Percentiles rank a stretch among this genome's conserved stretches.
These are phyloP conservation scores for Torymus tubicola DNA, from an alignment of 2,888 invertebrate species.

Conservation along the genomic window DNA sequence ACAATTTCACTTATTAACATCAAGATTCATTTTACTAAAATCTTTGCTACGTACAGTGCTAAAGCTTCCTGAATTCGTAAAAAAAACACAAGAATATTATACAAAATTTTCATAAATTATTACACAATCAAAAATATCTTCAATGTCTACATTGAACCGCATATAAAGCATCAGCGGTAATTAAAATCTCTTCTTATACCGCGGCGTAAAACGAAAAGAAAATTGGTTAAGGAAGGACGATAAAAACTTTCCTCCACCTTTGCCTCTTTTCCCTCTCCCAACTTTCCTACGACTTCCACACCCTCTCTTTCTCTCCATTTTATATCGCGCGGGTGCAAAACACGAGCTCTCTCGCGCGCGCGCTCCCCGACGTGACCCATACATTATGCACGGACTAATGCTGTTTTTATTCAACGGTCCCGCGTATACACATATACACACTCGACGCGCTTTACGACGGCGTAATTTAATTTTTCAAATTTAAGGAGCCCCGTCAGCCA, in stretches of 20 bases:
- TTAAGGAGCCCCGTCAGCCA: conserved; percentile 67
- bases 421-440: conserved; percentile 3
- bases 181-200: conserved; percentile 51
- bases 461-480: conserved; percentile 76
- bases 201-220: conserved; percentile 46
- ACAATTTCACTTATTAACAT: too few species aligned
- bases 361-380: conserved; percentile 70
- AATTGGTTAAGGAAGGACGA: conserved; percentile 52
- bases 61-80: too few species aligned
- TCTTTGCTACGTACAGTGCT: too few species aligned
- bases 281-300: too few species aligned
- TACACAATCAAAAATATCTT: too few species aligned
- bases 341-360: conserved; percentile 35
- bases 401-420: conserved; percentile 73
- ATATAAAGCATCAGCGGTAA: conserved; percentile 50
- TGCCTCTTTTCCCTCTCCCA: not conserved
- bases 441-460: conserved; percentile 72
- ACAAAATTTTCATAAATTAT: not conserved
- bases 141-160: too few species aligned
- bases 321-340: conserved; percentile 28
- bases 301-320: too few species aligned
- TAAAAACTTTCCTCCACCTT: conserved; percentile 39
- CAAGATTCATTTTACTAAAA: too few species aligned
- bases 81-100: not conserved
- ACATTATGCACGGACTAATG: conserved; percentile 75